Conservation (phyloP, 2,888 invertebrate genomes). For the Eugnorisma glareosa region DNA sequence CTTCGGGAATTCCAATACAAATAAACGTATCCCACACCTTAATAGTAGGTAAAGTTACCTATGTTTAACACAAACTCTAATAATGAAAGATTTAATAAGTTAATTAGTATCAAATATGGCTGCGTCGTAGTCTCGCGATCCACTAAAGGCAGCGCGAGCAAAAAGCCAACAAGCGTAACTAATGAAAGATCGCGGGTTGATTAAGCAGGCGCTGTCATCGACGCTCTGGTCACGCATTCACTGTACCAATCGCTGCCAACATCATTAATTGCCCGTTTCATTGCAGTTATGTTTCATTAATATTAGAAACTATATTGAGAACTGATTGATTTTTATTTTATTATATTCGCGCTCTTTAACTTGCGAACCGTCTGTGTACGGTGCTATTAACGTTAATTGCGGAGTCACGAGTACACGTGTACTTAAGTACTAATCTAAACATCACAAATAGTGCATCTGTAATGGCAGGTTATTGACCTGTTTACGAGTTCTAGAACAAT, state of each 20-base stretch:
- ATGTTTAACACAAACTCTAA: conserved; percentile 9
- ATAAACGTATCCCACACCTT: conserved; percentile 7
- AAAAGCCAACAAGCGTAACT: conserved; percentile 81
- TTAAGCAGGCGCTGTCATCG: conserved; percentile 86
- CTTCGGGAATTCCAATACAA: conserved; percentile 13
- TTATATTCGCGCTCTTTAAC: conserved; percentile 66
- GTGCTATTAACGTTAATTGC: conserved; percentile 49
- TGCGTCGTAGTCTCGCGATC: conserved; percentile 64
- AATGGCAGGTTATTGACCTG: conserved; percentile 33
- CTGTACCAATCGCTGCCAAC: conserved; percentile 77
- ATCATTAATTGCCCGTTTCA: conserved; percentile 88
- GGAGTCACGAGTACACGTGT: conserved; percentile 41
- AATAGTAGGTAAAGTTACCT: neutral
- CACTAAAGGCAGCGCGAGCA: conserved; percentile 72
- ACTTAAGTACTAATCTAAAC: conserved; percentile 35
- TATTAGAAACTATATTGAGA: conserved; percentile 80
- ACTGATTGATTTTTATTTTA: conserved; percentile 67
- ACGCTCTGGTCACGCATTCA: conserved; percentile 72
- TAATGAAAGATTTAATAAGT: conserved; percentile 24
- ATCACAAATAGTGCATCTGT: conserved; percentile 50
- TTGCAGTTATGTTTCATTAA: conserved; percentile 86
- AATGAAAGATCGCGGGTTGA: conserved; percentile 85
- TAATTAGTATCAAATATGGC: conserved; percentile 55
- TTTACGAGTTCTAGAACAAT: conserved; percentile 9
- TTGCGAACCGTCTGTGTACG: conserved; percentile 27